phyloP scores from a whole-genome alignment of 2,888 invertebrate species.

The Parnassius smintheus region DNA sequence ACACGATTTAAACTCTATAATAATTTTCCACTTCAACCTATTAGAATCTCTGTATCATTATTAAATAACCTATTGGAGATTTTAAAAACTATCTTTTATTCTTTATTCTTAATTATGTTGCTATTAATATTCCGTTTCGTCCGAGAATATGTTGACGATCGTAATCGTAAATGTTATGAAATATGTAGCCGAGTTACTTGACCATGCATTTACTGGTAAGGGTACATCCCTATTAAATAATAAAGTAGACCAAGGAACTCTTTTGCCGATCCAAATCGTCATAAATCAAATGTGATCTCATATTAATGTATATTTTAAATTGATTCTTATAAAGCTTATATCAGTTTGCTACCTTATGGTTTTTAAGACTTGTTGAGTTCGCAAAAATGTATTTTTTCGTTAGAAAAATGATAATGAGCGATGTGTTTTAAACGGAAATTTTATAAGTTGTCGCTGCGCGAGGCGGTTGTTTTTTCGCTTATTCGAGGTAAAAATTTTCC shows the following conservation, averaged over 20 bases:
- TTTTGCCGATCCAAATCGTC: conserved; percentile 41
- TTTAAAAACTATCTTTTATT: no score
- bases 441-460: conserved; percentile 64
- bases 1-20: conserved; percentile 4
- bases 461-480: conserved; percentile 68
- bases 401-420: conserved; percentile 78
- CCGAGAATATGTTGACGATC: no score
- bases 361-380: conserved; percentile 38
- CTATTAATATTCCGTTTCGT: no score
- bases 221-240: conserved; percentile 61
- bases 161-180: conserved; percentile 4
- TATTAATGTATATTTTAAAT: conserved; percentile 41
- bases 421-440: conserved; percentile 78
- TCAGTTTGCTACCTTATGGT: conserved; percentile 27
- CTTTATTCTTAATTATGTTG: no score
- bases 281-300: conserved; percentile 37
- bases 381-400: conserved; percentile 63
- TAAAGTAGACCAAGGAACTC: conserved; percentile 73
- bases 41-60: no score
- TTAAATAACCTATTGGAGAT: no score
- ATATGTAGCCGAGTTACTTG: conserved; percentile 24
- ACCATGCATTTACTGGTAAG: conserved; percentile 22
- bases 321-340: conserved; percentile 38
- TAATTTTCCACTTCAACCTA: no score
- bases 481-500: conserved; percentile 62